Evolutionary conservation across 2,113 vertebrate genomes (phyloP).

Genomic region (Origma solitaria): DNA sequence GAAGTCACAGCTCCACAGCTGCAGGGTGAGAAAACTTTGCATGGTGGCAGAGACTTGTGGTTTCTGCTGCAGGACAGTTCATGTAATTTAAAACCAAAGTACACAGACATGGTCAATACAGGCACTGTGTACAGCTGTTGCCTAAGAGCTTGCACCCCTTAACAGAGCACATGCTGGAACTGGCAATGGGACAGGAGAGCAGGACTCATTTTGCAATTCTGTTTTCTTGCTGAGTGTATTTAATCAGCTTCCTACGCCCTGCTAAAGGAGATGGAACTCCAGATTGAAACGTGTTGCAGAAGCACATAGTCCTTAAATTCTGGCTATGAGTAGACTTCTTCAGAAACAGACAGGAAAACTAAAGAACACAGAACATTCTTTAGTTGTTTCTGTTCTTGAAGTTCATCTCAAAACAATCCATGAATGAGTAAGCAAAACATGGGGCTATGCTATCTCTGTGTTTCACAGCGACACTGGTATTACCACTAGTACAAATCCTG

Average conservation of each 20-base stretch:
- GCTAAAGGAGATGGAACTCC: not conserved
- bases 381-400: not conserved
- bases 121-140: not conserved
- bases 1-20: not conserved
- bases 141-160: not conserved
- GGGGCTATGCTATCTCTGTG: not conserved
- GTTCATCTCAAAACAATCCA: not conserved
- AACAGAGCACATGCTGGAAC: not conserved
- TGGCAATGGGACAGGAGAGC: not conserved
- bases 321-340: not conserved
- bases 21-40: not conserved
- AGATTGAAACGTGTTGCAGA: not conserved
- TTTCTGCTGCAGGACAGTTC: not conserved
- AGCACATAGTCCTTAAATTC: not conserved
- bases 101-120: not conserved
- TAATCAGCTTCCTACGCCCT: not conserved
- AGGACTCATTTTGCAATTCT: not conserved
- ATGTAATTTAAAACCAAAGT: not conserved
- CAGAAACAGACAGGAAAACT: not conserved
- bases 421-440: not conserved
- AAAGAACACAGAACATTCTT: not conserved
- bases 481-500: not conserved
- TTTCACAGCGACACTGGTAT: not conserved
- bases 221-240: not conserved
- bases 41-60: not conserved